Conservation (phyloP, 2,797 vertebrate genomes). For the Neomorphus geoffroyi region DNA sequence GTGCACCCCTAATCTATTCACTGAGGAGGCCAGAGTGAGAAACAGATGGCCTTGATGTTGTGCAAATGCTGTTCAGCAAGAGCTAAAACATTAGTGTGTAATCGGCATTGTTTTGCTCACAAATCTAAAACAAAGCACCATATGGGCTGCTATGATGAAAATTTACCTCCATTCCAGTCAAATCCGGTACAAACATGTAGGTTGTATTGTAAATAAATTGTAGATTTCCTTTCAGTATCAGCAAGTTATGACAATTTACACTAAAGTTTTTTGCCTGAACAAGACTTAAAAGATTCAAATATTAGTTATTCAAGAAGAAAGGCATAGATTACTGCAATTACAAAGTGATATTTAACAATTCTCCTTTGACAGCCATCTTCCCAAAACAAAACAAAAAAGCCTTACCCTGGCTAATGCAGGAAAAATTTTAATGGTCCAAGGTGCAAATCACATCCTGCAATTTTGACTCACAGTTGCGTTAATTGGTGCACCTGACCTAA, state of each 20-base stretch:
- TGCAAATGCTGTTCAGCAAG: neutral
- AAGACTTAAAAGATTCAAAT: neutral
- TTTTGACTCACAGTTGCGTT: neutral
- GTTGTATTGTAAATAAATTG: neutral
- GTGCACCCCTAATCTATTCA: accelerated
- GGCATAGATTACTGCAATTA: neutral
- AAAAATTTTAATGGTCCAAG: neutral
- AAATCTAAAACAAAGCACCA: neutral
- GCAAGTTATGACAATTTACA: neutral
- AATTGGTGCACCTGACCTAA: neutral
- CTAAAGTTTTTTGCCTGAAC: neutral
- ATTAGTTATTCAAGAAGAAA: neutral
- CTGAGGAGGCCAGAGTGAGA: accelerated
- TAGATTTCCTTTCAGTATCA: neutral
- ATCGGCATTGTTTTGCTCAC: neutral
- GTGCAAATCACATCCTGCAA: neutral
- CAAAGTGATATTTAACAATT: neutral
- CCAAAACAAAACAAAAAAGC: neutral
- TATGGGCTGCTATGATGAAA: neutral
- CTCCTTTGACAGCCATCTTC: neutral
- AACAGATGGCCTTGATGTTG: neutral
- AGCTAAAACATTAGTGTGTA: neutral
- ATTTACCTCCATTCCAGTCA: neutral
- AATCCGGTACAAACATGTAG: neutral
- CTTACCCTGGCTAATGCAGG: neutral